Percentiles rank a stretch among this genome's conserved stretches.
phyloP scores from a whole-genome alignment of 2,113 vertebrate species.

The Cervus canadensis region DNA sequence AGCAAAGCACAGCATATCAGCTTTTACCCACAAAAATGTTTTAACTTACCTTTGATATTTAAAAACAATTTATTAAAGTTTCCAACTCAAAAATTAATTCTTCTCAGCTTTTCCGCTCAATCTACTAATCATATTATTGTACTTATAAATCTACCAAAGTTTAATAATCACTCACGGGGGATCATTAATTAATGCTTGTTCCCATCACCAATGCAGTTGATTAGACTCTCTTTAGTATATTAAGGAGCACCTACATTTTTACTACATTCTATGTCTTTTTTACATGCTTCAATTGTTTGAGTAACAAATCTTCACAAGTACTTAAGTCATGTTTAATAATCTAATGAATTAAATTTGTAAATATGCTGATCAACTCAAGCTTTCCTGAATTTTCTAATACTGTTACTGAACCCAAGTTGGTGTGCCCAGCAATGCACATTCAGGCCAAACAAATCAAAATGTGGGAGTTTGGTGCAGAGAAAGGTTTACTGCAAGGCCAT shows the following conservation, averaged over 20 bases:
- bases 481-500: not conserved
- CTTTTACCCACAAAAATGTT: not conserved
- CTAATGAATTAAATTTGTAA: conserved; percentile 4
- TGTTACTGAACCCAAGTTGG: not conserved
- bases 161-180: conserved; percentile 15
- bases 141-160: conserved; percentile 26
- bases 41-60: not conserved
- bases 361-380: not conserved
- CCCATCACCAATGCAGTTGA: not conserved
- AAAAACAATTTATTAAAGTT: conserved; percentile 22
- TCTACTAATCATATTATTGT: conserved; percentile 7
- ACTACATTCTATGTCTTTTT: not conserved
- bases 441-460: not conserved
- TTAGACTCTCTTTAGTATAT: conserved; percentile 5
- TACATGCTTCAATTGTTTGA: not conserved
- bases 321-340: not conserved
- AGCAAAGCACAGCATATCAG: not conserved
- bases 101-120: conserved; percentile 13
- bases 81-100: not conserved
- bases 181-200: conserved; percentile 16
- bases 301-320: not conserved
- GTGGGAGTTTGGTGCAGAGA: not conserved
- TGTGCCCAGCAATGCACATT: not conserved
- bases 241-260: conserved; percentile 6
- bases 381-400: conserved; percentile 13